A percentile compares a stretch with the other conserved stretches of the same genome.
Evolutionary conservation across 1,140 invertebrate genomes (phyloP).

Genomic region (Ceratitis capitata): DNA sequence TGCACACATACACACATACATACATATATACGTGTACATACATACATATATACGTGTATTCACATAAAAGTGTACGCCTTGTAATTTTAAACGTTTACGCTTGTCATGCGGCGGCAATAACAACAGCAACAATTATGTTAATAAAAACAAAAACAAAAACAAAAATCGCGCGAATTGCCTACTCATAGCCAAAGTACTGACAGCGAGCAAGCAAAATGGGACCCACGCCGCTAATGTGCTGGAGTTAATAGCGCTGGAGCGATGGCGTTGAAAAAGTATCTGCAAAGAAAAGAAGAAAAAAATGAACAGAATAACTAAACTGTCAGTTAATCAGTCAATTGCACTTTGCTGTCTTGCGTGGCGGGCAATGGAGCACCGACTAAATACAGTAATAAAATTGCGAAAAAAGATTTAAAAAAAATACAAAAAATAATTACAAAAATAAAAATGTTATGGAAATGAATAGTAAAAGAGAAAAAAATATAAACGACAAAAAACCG

Average conservation of each 20-base stretch:
- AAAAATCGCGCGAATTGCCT: background rate
- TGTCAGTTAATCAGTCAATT: slow-evolving; percentile 32
- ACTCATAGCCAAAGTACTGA: background rate
- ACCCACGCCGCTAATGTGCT: background rate
- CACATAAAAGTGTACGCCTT: background rate
- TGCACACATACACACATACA: background rate
- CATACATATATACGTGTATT: background rate
- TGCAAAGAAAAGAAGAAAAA: too few relatives aligned
- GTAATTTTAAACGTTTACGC: slow-evolving; percentile 24
- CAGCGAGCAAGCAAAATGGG: background rate
- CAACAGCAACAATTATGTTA: background rate
- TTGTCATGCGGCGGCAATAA: slow-evolving; percentile 30
- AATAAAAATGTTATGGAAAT: too few relatives aligned
- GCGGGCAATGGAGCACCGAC: background rate
- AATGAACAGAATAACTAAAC: background rate
- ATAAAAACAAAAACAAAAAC: slow-evolving; percentile 11
- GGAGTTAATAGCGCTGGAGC: background rate
- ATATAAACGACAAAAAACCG: too few relatives aligned
- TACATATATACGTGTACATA: background rate
- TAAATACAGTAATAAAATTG: background rate
- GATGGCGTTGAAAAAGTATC: background rate
- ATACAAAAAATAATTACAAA: too few relatives aligned
- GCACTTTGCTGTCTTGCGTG: slow-evolving; percentile 4
- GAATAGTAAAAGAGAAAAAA: too few relatives aligned
- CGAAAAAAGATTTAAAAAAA: background rate